Evolutionary conservation across 2,113 vertebrate species (phyloP).

Genomic region (Myotis lucifugus): DNA sequence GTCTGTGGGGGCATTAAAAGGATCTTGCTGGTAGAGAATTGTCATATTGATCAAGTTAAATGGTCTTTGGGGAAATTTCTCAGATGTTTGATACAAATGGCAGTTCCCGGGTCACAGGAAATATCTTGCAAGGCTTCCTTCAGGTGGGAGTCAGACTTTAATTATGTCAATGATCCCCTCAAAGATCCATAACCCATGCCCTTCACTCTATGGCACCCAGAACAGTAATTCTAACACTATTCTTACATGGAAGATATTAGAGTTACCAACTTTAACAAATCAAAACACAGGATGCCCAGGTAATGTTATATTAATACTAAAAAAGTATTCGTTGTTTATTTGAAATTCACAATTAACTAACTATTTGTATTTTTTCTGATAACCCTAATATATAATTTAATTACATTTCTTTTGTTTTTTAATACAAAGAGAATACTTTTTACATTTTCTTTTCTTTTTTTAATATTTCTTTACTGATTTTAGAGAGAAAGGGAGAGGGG

Average conservation of each 20-base stretch:
- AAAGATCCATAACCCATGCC: background rate
- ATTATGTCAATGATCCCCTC: constrained; percentile 19
- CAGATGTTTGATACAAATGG: constrained; percentile 74
- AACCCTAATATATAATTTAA: background rate
- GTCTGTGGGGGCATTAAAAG: constrained; percentile 75
- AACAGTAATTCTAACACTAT: background rate
- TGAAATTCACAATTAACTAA: constrained; percentile 15
- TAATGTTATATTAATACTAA: background rate
- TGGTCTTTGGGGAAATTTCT: constrained; percentile 76
- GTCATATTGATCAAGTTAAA: constrained; percentile 78
- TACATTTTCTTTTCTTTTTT: background rate
- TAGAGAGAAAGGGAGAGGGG: no score
- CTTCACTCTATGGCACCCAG: background rate
- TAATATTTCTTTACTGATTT: no score
- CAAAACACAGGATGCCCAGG: background rate
- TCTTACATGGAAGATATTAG: background rate
- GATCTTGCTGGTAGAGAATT: constrained; percentile 74
- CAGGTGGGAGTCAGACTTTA: background rate
- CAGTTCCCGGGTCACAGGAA: constrained; percentile 39
- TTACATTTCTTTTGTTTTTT: constrained; percentile 22
- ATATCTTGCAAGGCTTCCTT: constrained; percentile 38
- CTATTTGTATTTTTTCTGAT: background rate
- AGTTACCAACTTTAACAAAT: background rate
- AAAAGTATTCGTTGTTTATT: background rate
- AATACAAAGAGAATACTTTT: background rate